Conservation (phyloP, 2,888 invertebrate genomes). For the Encarsia formosa region DNA sequence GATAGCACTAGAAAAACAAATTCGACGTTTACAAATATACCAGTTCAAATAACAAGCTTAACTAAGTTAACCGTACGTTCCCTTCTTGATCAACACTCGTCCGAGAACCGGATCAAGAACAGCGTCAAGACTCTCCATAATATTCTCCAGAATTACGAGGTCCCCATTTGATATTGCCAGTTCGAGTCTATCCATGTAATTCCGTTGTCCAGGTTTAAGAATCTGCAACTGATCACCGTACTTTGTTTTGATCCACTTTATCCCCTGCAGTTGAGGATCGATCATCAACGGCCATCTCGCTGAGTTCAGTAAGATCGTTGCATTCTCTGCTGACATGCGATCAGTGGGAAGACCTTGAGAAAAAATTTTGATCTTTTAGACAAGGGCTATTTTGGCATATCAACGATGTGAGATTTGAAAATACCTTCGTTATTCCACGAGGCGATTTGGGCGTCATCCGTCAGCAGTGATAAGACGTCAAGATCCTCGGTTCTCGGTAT, state of each 20-base stretch:
- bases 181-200: conserved; percentile 81
- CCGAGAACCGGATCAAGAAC: conserved; percentile 86
- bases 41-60: neutral
- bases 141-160: conserved; percentile 80
- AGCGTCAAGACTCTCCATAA: conserved; percentile 84
- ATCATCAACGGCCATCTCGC: conserved; percentile 93
- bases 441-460: conserved; percentile 89
- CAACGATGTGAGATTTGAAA: no score
- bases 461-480: conserved; percentile 80
- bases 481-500: conserved; percentile 76
- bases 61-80: conserved; percentile 53
- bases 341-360: conserved; percentile 77
- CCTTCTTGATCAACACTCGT: conserved; percentile 83
- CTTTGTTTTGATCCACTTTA: conserved; percentile 92
- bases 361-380: no score
- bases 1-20: conserved; percentile 52
- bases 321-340: conserved; percentile 92
- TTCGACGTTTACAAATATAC: neutral
- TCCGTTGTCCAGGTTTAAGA: conserved; percentile 73
- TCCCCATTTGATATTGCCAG: conserved; percentile 69
- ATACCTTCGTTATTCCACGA: conserved; percentile 88
- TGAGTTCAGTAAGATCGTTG: conserved; percentile 84
- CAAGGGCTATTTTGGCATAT: no score
- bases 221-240: conserved; percentile 71
- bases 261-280: conserved; percentile 87